phyloP scores from a whole-genome alignment of 2,797 vertebrate species.

The Cynodonichthys magdalenae region DNA sequence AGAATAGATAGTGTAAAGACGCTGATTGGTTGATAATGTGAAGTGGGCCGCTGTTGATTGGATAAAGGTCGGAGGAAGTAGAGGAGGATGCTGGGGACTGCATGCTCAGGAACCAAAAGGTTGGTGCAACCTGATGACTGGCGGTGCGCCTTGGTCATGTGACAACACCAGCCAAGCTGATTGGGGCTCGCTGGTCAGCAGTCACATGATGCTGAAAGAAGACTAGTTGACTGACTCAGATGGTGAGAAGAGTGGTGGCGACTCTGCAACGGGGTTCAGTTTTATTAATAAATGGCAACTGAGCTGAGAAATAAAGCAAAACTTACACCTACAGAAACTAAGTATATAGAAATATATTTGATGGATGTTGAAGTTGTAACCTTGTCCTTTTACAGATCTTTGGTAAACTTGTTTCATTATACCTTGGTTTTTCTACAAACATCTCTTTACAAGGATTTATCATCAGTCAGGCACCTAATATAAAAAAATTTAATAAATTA shows the following conservation, averaged over 20 bases:
- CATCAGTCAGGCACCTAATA: conserved; percentile 19
- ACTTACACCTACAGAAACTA: conserved; percentile 76
- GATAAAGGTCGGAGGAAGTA: conserved; percentile 92
- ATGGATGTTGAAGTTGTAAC: conserved; percentile 45
- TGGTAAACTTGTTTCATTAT: conserved; percentile 23
- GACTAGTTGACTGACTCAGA: conserved; percentile 99
- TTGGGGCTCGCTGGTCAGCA: conserved; percentile 98
- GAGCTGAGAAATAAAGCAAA: conserved; percentile 88
- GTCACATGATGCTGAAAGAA: conserved; percentile 99
- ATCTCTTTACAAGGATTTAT: conserved; percentile 18
- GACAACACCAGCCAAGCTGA: conserved; percentile 99
- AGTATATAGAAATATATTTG: conserved; percentile 42
- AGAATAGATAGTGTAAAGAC: conserved; percentile 93
- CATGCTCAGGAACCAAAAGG: conserved; percentile 99
- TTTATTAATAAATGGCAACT: conserved; percentile 98
- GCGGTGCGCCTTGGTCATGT: conserved; percentile 97
- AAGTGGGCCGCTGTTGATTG: conserved; percentile 94
- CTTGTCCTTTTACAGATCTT: conserved; percentile 30
- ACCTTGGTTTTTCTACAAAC: conserved; percentile 28
- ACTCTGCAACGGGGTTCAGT: conserved; percentile 99
- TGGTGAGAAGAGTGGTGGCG: conserved; percentile 99
- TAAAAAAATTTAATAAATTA: not conserved
- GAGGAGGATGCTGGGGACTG: conserved; percentile 92
- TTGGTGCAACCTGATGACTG: conserved; percentile 98
- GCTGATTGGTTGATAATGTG: conserved; percentile 96